Percentiles rank a stretch among this genome's conserved stretches.
Evolutionary conservation across 64 coral and sea anemone species (phyloP).

Genomic region (Porites australiensis): DNA sequence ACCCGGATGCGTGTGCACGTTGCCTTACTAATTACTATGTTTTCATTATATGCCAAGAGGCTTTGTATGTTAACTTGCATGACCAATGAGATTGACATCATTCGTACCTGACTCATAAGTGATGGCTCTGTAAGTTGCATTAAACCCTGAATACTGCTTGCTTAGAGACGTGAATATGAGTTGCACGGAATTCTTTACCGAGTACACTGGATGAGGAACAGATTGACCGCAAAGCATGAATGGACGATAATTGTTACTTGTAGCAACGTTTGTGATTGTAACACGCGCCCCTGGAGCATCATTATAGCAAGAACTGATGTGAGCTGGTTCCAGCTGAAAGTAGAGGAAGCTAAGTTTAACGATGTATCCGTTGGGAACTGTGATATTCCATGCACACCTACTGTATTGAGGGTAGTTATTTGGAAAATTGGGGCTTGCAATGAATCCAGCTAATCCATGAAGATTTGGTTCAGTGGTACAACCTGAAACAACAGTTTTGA

Average conservation of each 20-base stretch:
- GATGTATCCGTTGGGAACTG: not conserved
- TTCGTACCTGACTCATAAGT: not conserved
- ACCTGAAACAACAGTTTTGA: not conserved
- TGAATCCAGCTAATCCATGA: not conserved
- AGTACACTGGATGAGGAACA: not conserved
- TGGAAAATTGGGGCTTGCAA: not conserved
- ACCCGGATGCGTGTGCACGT: conserved; percentile 17
- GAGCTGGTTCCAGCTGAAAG: not conserved
- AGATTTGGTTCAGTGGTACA: not conserved
- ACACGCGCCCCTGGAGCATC: not conserved
- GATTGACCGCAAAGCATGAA: not conserved
- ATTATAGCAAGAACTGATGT: not conserved
- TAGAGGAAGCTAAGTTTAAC: not conserved
- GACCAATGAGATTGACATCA: too few species aligned
- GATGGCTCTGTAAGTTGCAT: not conserved
- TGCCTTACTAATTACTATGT: too few species aligned
- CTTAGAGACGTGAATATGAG: not conserved
- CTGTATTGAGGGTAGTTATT: not conserved
- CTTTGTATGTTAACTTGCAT: too few species aligned
- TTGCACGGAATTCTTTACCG: not conserved
- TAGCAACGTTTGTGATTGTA: not conserved
- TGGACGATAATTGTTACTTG: not conserved
- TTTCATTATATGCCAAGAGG: too few species aligned
- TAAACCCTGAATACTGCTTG: not conserved
- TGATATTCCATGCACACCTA: not conserved